These are phyloP conservation scores for Mungos mungo DNA, from an alignment of 2,113 vertebrate genomes.

Conservation along the genomic window DNA sequence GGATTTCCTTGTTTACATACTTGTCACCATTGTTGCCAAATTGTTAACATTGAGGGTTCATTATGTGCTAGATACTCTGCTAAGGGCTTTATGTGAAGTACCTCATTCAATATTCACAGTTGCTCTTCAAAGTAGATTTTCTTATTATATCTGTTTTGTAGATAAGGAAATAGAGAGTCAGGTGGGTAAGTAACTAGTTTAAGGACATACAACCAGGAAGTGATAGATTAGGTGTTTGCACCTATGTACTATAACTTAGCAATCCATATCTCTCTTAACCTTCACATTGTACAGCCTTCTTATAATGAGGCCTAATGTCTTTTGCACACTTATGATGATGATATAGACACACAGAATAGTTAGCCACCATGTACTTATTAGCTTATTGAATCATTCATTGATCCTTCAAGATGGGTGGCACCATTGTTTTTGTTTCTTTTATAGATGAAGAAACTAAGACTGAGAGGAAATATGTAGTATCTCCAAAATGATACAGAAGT, in stretches of 20 bases:
- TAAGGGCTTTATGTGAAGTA: background rate
- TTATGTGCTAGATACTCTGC: background rate
- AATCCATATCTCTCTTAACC: background rate
- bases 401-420: background rate
- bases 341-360: background rate
- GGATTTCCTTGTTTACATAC: background rate
- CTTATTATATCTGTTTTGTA: background rate
- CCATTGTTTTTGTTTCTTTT: slow-evolving; percentile 5
- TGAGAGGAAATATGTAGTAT: slow-evolving; percentile 1
- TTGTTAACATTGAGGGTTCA: background rate
- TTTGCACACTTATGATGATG: background rate
- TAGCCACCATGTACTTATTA: background rate
- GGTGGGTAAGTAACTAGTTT: background rate
- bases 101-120: background rate
- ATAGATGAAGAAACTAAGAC: background rate
- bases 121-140: background rate
- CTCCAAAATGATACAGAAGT: background rate
- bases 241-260: background rate
- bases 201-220: background rate
- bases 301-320: background rate
- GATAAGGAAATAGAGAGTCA: background rate
- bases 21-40: background rate
- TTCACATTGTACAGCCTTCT: background rate
- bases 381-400: background rate
- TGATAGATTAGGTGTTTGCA: background rate